Evolutionary conservation across 2,888 invertebrate species (phyloP).

Genomic region (Magallana nippona): DNA sequence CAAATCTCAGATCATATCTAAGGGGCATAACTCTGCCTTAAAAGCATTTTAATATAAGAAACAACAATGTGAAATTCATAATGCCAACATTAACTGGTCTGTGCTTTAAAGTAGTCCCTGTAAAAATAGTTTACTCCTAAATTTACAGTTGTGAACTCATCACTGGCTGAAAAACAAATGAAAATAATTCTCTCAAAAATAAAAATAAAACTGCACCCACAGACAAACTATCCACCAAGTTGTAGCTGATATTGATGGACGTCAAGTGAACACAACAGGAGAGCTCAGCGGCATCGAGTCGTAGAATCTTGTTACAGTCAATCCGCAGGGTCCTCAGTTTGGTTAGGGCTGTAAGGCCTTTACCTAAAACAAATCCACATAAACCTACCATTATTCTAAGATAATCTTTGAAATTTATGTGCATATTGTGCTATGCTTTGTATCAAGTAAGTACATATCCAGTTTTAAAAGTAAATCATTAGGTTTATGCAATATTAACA

Average conservation of each 20-base stretch:
- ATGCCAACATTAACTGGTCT: background rate
- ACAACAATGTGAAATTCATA: background rate
- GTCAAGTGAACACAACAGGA: constrained; percentile 72
- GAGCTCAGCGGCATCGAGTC: constrained; percentile 73
- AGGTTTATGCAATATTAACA: too few relatives aligned
- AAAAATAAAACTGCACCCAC: constrained; percentile 62
- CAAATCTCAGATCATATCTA: background rate
- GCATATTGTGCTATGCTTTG: too few relatives aligned
- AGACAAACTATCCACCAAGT: constrained; percentile 72
- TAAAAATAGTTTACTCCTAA: too few relatives aligned
- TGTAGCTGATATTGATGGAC: constrained; percentile 74
- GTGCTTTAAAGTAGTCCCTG: too few relatives aligned
- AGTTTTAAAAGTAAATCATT: too few relatives aligned
- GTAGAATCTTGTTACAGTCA: constrained; percentile 74
- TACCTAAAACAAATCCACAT: constrained; percentile 59
- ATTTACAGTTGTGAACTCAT: too few relatives aligned
- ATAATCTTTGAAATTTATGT: too few relatives aligned
- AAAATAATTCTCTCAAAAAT: too few relatives aligned
- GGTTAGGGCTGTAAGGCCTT: constrained; percentile 66
- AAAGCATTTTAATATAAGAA: too few relatives aligned
- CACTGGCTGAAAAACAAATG: too few relatives aligned
- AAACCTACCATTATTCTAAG: background rate
- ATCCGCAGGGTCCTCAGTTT: constrained; percentile 73
- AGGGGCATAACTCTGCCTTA: background rate
- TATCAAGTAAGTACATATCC: too few relatives aligned